Conservation (phyloP, 2,888 invertebrate genomes). For the Mimas tiliae region DNA sequence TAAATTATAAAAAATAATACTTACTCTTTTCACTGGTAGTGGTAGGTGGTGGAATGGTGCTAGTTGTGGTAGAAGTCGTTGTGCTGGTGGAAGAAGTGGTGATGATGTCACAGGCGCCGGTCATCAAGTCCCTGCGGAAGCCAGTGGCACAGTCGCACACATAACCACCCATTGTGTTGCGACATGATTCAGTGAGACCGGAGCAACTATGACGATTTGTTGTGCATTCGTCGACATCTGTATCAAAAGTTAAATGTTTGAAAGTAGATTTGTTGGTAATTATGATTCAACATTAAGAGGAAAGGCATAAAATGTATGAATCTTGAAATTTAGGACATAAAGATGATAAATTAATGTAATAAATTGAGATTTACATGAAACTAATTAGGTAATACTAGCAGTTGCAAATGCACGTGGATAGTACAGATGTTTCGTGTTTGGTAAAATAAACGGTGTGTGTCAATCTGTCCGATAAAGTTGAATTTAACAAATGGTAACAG, state of each 20-base stretch:
- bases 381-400: no score
- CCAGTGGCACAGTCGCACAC: conserved; percentile 92
- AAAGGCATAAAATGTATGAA: no score
- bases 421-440: no score
- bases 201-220: conserved; percentile 85
- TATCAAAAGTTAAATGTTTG: not conserved
- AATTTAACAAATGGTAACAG: no score
- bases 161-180: conserved; percentile 95
- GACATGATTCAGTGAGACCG: conserved; percentile 86
- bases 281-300: no score
- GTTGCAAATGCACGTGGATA: no score
- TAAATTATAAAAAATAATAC: not conserved
- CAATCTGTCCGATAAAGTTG: no score
- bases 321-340: no score
- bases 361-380: no score
- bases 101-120: conserved; percentile 60
- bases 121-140: conserved; percentile 87
- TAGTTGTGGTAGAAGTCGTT: conserved; percentile 41
- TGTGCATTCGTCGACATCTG: conserved; percentile 84
- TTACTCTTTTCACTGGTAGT: conserved; percentile 47
- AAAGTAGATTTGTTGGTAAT: no score
- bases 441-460: no score
- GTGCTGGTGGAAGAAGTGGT: conserved; percentile 54
- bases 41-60: conserved; percentile 37
- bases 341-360: no score